These are phyloP conservation scores for Graptemys geographica DNA, from an alignment of 2,797 vertebrate genomes.

Conservation along the genomic window DNA sequence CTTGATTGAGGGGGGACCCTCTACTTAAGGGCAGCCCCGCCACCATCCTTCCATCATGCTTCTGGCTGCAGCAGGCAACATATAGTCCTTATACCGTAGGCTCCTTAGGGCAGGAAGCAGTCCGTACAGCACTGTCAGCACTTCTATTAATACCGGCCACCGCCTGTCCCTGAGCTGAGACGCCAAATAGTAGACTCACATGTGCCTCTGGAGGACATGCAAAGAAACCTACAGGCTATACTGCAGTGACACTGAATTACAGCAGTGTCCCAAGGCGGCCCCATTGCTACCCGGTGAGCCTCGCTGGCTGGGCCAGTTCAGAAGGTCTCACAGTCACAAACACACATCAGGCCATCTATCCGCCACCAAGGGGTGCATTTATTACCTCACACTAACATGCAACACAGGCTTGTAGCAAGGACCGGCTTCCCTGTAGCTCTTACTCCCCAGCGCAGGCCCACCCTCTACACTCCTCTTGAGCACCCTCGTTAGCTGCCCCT, in stretches of 20 bases:
- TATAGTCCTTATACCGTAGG: not conserved
- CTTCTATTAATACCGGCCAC: not conserved
- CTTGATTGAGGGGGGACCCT: not conserved
- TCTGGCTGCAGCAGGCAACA: not conserved
- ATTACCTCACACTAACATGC: too few relatives aligned
- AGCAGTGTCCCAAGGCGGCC: too few relatives aligned
- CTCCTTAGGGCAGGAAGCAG: not conserved
- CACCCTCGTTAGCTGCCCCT: too few relatives aligned
- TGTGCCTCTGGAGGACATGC: not conserved
- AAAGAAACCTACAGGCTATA: not conserved
- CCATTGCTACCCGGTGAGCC: too few relatives aligned
- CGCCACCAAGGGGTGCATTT: too few relatives aligned
- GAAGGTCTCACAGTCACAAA: too few relatives aligned
- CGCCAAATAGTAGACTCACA: not conserved
- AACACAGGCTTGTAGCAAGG: too few relatives aligned
- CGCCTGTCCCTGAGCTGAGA: not conserved
- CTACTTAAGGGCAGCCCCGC: not conserved
- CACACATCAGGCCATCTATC: too few relatives aligned
- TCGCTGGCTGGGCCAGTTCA: too few relatives aligned
- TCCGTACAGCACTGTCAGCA: not conserved
- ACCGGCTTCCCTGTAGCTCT: too few relatives aligned
- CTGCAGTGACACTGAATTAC: not conserved
- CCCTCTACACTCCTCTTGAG: too few relatives aligned
- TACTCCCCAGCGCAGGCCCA: too few relatives aligned
- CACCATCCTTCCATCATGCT: not conserved